These are phyloP conservation scores for Rhea pennata DNA, from an alignment of 2,113 vertebrate genomes.

Conservation along the genomic window DNA sequence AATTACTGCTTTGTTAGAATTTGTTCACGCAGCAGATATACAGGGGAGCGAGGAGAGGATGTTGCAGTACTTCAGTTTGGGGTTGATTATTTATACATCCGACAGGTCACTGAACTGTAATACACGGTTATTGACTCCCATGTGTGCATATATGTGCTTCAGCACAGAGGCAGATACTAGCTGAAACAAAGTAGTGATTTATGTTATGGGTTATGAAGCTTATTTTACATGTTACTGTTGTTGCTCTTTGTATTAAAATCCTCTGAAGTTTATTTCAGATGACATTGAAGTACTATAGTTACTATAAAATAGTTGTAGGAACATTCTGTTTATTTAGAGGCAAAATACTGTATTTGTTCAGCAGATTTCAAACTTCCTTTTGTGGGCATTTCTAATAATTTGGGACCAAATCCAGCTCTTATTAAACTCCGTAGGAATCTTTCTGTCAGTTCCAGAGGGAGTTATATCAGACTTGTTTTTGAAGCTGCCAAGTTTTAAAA, in stretches of 20 bases:
- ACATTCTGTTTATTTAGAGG: constrained; percentile 16
- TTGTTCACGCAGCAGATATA: neutral
- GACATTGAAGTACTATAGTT: neutral
- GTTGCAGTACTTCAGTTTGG: neutral
- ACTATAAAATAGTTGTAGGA: neutral
- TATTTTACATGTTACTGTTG: neutral
- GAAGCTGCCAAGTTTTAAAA: neutral
- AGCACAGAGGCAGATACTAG: neutral
- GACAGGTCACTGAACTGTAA: neutral
- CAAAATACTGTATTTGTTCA: neutral
- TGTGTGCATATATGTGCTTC: neutral
- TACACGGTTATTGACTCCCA: neutral
- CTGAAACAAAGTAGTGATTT: neutral
- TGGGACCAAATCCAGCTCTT: constrained; percentile 33
- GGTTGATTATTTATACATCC: neutral
- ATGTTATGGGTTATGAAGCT: neutral
- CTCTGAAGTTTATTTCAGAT: neutral
- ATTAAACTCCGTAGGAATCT: neutral
- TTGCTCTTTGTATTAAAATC: neutral
- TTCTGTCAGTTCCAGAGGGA: constrained; percentile 1
- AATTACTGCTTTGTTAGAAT: neutral
- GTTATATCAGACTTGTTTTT: neutral
- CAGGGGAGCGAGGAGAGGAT: neutral
- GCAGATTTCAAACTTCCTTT: constrained; percentile 31
- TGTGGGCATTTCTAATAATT: constrained; percentile 17